phyloP scores from a whole-genome alignment of 2,113 vertebrate species.

The Sterna hirundo region DNA sequence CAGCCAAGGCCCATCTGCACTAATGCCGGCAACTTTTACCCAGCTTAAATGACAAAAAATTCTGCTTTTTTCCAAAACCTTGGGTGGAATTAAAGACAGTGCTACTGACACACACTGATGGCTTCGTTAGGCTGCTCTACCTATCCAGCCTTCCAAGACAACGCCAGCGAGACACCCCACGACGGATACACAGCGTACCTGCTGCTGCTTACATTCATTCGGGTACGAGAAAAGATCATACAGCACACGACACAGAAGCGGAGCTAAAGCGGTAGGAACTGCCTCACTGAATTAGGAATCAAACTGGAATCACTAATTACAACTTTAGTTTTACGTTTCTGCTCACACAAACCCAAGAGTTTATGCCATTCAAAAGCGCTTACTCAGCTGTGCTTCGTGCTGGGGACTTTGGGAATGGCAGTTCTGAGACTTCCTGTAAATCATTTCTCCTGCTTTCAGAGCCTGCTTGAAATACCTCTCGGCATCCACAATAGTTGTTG shows the following conservation, averaged over 20 bases:
- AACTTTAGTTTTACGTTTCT: neutral
- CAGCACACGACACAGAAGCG: neutral
- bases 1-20: neutral
- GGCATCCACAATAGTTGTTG: constrained; percentile 95
- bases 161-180: neutral
- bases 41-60: neutral
- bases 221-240: neutral
- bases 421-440: constrained; percentile 79
- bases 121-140: neutral
- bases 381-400: constrained; percentile 84
- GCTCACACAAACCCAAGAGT: neutral
- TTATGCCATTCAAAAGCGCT: constrained; percentile 26
- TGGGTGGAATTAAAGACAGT: neutral
- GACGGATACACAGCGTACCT: rapidly evolving
- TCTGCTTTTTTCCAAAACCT: neutral
- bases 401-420: constrained; percentile 80
- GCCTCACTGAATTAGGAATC: neutral
- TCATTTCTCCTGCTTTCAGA: constrained; percentile 86
- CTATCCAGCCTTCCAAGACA: neutral
- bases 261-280: neutral
- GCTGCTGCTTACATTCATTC: neutral
- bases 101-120: neutral
- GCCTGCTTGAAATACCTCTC: constrained; percentile 97
- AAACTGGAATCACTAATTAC: neutral
- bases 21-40: neutral